phyloP scores from a whole-genome alignment of 2,797 vertebrate species.

The Schizothorax lantsangensis region DNA sequence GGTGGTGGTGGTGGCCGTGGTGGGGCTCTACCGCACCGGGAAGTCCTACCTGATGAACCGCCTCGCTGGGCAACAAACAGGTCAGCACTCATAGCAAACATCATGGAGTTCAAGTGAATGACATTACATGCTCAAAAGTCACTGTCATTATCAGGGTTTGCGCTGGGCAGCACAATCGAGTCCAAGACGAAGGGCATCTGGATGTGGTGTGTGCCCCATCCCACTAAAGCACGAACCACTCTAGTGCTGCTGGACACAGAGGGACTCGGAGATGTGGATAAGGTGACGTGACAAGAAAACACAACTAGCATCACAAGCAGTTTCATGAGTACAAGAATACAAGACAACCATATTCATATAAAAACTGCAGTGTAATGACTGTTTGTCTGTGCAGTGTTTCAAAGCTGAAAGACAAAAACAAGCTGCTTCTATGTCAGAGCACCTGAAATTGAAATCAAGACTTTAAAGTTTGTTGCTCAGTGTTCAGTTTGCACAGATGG shows the following conservation, averaged over 20 bases:
- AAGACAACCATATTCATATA: no score
- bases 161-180: conserved; percentile 64
- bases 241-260: conserved; percentile 75
- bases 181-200: conserved; percentile 64
- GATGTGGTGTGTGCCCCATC: conserved; percentile 68
- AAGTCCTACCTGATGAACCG: conserved; percentile 66
- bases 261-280: conserved; percentile 72
- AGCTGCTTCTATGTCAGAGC: no score
- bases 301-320: background rate
- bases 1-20: conserved; percentile 73
- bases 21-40: conserved; percentile 72
- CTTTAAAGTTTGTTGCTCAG: no score
- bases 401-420: no score
- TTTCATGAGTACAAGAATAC: background rate
- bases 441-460: no score
- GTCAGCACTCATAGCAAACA: conserved; percentile 35
- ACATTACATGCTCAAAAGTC: no score
- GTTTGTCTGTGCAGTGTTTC: no score
- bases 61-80: conserved; percentile 23
- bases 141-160: conserved; percentile 66
- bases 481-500: no score
- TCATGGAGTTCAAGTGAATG: background rate
- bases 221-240: conserved; percentile 45
- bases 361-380: no score
- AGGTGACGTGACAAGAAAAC: conserved; percentile 30